Evolutionary conservation across 2,797 vertebrate genomes (phyloP).

Genomic region (Sebastes aleutianus): DNA sequence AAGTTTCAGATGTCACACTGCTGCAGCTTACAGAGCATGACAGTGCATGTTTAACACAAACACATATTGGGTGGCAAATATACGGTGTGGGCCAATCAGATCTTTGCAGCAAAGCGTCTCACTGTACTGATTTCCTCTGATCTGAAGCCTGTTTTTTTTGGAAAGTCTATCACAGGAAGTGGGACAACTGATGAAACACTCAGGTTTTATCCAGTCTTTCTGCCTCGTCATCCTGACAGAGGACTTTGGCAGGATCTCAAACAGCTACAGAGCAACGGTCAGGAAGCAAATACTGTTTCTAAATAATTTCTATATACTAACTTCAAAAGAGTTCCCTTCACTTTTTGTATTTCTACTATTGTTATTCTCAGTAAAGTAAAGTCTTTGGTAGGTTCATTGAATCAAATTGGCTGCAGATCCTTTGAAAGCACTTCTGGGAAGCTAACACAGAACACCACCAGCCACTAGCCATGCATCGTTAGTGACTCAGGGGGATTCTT

Average conservation of each 20-base stretch:
- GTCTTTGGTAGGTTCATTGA: neutral
- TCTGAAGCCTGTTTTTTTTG: neutral
- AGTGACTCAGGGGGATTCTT: rapidly evolving
- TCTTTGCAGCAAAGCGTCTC: neutral
- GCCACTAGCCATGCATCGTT: neutral
- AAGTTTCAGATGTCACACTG: neutral
- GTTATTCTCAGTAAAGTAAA: neutral
- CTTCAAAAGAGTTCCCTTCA: neutral
- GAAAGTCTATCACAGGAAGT: conserved; percentile 11
- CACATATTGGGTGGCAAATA: neutral
- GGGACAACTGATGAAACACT: conserved; percentile 4
- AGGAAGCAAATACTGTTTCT: neutral
- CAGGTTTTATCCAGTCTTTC: neutral
- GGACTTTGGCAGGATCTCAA: neutral
- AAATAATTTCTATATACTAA: neutral
- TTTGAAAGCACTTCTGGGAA: neutral
- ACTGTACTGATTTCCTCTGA: neutral
- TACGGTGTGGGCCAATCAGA: neutral
- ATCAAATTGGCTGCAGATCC: neutral
- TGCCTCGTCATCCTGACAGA: conserved; percentile 34
- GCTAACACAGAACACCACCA: neutral
- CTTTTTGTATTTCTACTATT: neutral
- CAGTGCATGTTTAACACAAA: neutral
- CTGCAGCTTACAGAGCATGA: conserved; percentile 24
- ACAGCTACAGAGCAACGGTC: neutral